Conservation (phyloP, 2,797 vertebrate genomes). For the Heteromormyrus szaboi region DNA sequence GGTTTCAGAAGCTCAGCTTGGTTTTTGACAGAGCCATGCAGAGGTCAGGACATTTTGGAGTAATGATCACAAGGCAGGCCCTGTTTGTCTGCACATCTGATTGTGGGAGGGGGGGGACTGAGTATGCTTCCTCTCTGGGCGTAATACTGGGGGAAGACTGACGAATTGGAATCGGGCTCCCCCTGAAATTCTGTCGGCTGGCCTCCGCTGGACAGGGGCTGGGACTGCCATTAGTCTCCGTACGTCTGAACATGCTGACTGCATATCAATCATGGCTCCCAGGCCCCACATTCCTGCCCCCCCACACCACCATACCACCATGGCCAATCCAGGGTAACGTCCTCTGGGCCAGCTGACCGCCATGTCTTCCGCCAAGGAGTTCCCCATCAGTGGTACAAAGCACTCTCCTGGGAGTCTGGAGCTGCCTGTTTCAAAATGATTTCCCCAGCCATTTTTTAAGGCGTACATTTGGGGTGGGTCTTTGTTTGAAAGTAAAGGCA, state of each 20-base stretch:
- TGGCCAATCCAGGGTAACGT: background rate
- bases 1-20: background rate
- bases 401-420: background rate
- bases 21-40: background rate
- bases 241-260: constrained; percentile 31
- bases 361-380: background rate
- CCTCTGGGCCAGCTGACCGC: background rate
- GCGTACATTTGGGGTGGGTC: background rate
- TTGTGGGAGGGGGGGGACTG: constrained; percentile 14
- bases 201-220: constrained; percentile 25
- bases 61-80: constrained; percentile 13
- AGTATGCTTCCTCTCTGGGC: constrained; percentile 23
- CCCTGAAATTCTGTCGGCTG: constrained; percentile 34
- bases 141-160: constrained; percentile 23
- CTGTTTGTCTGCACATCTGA: constrained; percentile 20
- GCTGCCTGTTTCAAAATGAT: background rate
- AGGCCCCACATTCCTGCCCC: background rate
- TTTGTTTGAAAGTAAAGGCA: background rate
- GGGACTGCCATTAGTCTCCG: constrained; percentile 39
- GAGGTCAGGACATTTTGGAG: constrained; percentile 6
- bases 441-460: background rate
- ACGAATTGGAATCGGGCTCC: constrained; percentile 23
- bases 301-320: background rate
- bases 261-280: constrained; percentile 39
- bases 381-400: background rate